These are phyloP conservation scores for Probosciger aterrimus DNA, from an alignment of 2,113 vertebrate species.

Conservation along the genomic window DNA sequence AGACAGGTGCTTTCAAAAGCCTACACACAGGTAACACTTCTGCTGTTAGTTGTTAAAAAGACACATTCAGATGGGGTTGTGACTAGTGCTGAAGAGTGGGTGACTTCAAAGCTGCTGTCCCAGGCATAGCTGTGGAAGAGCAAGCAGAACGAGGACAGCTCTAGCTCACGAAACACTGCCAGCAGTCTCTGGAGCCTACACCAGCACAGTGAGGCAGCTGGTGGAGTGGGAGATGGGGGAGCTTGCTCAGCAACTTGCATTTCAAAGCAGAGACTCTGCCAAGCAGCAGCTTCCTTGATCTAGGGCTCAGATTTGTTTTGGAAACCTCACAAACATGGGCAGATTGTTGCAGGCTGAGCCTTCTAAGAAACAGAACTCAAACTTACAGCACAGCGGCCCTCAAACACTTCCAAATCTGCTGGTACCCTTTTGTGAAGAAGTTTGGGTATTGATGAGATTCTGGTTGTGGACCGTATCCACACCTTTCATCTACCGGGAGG, in stretches of 20 bases:
- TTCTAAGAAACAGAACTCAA: neutral
- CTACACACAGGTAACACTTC: conserved; percentile 58
- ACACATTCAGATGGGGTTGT: conserved; percentile 58
- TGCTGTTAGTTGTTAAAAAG: conserved; percentile 28
- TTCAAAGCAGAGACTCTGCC: conserved; percentile 34
- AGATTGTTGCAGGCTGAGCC: neutral
- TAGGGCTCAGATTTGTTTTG: neutral
- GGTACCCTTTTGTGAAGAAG: neutral
- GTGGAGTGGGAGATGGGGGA: neutral
- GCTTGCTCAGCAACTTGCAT: conserved; percentile 19
- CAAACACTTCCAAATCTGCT: neutral
- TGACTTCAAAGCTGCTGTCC: conserved; percentile 56
- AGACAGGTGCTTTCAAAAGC: conserved; percentile 64
- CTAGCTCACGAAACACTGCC: neutral
- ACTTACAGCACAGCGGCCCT: neutral
- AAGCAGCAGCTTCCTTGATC: conserved; percentile 17
- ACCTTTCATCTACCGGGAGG: neutral
- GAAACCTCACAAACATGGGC: neutral
- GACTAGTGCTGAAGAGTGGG: conserved; percentile 8
- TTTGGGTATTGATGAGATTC: neutral
- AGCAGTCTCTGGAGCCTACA: conserved; percentile 24
- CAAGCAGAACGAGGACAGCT: conserved; percentile 21
- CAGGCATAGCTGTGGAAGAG: neutral
- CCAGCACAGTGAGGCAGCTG: conserved; percentile 20
- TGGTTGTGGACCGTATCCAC: neutral